Base-by-base conservation (phyloP, 2,113 vertebrate species). In the Dendrocopos noguchii region DNA sequence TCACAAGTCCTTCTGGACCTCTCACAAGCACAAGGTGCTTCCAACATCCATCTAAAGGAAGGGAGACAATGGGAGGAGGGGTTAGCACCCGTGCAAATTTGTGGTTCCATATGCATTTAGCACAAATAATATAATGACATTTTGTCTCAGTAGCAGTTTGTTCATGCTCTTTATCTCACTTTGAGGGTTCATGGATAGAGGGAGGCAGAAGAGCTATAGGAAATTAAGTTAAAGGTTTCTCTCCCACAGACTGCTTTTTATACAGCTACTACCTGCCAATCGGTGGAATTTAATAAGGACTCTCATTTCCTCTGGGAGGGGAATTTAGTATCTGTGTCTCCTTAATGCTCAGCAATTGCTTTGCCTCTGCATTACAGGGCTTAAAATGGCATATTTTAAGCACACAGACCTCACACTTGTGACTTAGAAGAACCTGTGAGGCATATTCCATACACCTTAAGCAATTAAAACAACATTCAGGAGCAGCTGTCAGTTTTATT, bases 211-310 rank as follows among this genome's bases (percentile, higher is more conserved):
- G 14, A 33, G 29, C n/a, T 21, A 73, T 15, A 56, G 18, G 34
- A 15, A 59, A n/a, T 60, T 16, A 59, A 50, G 21, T 39, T 53
- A 20, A 36, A 71, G n/a, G 20, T 14, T 42, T 56, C n/a, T 39
- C 52, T 44, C 33, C 63, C 24, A 25, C 36, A 47, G 68, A 18
- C 31, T 24, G 64, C 31, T 63, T 77, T 84, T 44, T 56, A 57
- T 28, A 15, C 47, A 73, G 46, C 84, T 95, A 82, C 84, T 77
- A 57, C 61, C 73, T 64, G 87, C 93, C 77, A 39, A 64, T 87
- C 78, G 57, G 52, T 80, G 78, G 52, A 89, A 83, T 81, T 92
- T 91, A 81, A 60, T 65, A 94, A 85, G 65, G 64, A 87, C 67
- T 71, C 70, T 34, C 72, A 70, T 84, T 94, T 84, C 78, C 88